Evolutionary conservation across 2,888 invertebrate species (phyloP).

Genomic region (Cordilura impudica): DNA sequence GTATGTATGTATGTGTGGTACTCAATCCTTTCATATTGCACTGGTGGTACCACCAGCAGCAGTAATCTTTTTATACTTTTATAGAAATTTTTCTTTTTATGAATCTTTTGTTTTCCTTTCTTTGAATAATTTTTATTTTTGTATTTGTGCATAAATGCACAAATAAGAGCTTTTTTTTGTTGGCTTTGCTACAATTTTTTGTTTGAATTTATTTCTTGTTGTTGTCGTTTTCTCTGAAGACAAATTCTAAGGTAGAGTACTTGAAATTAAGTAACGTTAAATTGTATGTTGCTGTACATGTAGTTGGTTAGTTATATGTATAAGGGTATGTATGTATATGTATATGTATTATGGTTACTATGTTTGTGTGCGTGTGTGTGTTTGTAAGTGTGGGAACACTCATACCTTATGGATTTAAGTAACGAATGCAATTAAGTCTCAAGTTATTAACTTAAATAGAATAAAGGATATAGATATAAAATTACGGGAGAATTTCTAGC

Average conservation of each 20-base stretch:
- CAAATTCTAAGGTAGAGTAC: slow-evolving; percentile 57
- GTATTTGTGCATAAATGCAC: slow-evolving; percentile 61
- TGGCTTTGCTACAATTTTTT: slow-evolving; percentile 23
- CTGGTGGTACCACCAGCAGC: background rate
- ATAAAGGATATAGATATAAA: slow-evolving; percentile 41
- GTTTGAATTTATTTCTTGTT: slow-evolving; percentile 7
- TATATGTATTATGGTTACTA: background rate
- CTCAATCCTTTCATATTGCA: background rate
- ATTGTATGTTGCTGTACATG: slow-evolving; percentile 41
- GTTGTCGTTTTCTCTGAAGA: slow-evolving; percentile 56
- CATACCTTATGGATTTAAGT: slow-evolving; percentile 45
- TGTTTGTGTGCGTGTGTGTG: slow-evolving; percentile 10
- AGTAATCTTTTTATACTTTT: slow-evolving; percentile 32
- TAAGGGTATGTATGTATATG: background rate
- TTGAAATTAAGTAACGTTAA: slow-evolving; percentile 62
- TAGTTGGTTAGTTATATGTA: slow-evolving; percentile 29
- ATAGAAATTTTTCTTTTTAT: slow-evolving; percentile 45
- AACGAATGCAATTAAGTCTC: slow-evolving; percentile 63
- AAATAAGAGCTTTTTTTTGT: slow-evolving; percentile 57
- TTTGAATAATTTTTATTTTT: slow-evolving; percentile 52
- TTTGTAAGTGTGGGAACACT: slow-evolving; percentile 3
- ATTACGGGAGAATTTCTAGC: background rate
- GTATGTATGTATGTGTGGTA: no score
- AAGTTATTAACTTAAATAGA: slow-evolving; percentile 62
- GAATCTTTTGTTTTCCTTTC: slow-evolving; percentile 51